These are phyloP conservation scores for Eupsittula cactorum DNA, from an alignment of 2,113 vertebrate species.

Conservation along the genomic window DNA sequence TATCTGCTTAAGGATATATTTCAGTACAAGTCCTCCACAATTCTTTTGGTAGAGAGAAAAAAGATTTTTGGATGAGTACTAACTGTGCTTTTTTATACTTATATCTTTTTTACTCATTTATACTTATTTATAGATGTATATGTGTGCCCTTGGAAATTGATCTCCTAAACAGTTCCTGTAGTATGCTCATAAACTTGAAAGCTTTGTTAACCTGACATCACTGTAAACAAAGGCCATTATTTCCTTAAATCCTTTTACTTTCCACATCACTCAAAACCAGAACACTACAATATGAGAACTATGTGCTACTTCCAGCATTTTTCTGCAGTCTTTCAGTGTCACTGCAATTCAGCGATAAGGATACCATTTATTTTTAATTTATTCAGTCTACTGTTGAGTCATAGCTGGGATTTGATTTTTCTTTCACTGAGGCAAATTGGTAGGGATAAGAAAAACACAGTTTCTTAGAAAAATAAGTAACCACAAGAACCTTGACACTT, in stretches of 20 bases:
- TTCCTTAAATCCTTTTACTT: background rate
- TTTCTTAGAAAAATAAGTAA: constrained; percentile 8
- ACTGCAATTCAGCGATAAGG: constrained; percentile 15
- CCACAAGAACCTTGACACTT: background rate
- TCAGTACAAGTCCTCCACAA: background rate
- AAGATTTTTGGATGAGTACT: background rate
- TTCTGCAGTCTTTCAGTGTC: background rate
- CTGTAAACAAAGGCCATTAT: background rate
- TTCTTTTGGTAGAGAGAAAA: background rate
- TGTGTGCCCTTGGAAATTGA: background rate
- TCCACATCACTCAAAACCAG: background rate
- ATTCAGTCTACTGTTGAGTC: constrained; percentile 14
- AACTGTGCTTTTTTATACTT: background rate
- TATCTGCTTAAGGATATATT: background rate
- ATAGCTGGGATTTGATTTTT: background rate
- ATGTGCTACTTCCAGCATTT: background rate
- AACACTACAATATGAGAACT: background rate
- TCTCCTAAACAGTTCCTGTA: background rate
- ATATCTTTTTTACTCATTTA: background rate
- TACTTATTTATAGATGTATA: background rate
- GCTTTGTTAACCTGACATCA: background rate
- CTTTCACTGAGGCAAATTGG: background rate
- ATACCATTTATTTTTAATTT: constrained; percentile 23
- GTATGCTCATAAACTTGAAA: background rate
- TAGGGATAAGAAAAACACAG: background rate